A percentile compares a stretch with the other conserved stretches of the same genome.
Conservation (phyloP, 1,140 invertebrate genomes). For the Anagrus nilaparvatae region DNA sequence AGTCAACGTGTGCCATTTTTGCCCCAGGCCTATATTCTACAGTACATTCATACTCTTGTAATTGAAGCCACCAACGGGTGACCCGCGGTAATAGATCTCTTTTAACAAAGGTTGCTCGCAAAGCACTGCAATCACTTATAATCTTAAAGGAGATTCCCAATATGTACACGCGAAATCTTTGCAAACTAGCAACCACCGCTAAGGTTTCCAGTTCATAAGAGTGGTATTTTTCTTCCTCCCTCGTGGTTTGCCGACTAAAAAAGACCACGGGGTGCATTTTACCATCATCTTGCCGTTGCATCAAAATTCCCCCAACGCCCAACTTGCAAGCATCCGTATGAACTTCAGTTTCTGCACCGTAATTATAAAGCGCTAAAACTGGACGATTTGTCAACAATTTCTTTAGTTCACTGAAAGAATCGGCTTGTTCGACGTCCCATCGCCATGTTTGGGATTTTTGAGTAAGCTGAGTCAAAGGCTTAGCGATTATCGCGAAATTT, state of each 20-base stretch:
- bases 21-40: slow-evolving; percentile 24
- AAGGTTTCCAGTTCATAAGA: slow-evolving; percentile 12
- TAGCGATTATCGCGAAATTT: slow-evolving; percentile 13
- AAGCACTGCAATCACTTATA: slow-evolving; percentile 22
- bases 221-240: not conserved
- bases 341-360: slow-evolving; percentile 7
- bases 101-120: slow-evolving; percentile 21
- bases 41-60: slow-evolving; percentile 25
- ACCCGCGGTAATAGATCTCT: slow-evolving; percentile 20
- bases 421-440: slow-evolving; percentile 10
- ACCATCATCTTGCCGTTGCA: not conserved
- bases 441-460: slow-evolving; percentile 7
- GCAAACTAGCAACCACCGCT: not conserved
- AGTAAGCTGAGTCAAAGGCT: slow-evolving; percentile 13
- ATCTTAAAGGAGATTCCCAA: slow-evolving; percentile 22
- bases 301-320: not conserved
- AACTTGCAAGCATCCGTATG: slow-evolving; percentile 24
- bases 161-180: not conserved
- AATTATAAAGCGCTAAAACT: slow-evolving; percentile 18
- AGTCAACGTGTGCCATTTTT: slow-evolving; percentile 32
- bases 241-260: not conserved
- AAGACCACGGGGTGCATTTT: not conserved
- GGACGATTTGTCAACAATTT: slow-evolving; percentile 10
- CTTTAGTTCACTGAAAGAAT: slow-evolving; percentile 6
- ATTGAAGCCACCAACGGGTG: slow-evolving; percentile 24